Evolutionary conservation across 2,113 vertebrate species (phyloP), one percentile per base, ranked within the genome.

Genomic region (Gymnocephalus cernua): DNA sequence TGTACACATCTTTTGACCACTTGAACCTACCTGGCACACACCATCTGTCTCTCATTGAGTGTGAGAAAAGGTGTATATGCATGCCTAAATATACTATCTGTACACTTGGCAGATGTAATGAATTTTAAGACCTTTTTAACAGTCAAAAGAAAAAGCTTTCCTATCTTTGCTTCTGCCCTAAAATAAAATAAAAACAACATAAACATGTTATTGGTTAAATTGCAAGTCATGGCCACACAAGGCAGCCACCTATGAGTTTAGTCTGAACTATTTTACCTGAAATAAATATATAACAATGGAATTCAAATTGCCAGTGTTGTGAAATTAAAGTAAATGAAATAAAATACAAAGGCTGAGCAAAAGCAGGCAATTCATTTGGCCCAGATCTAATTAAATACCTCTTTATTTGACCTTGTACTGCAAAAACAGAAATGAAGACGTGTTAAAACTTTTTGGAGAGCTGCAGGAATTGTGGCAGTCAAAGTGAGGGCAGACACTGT

Each of bases 301-400:
- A 58, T 71, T 27, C 7, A 83, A 71, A 66, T 35, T 72, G 51
- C 41, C 21, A 68, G 67, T 56, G 59, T 41, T 41, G 61, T 47
- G 11, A 51, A 74, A 64, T 29, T 6, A 78, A 74, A 63, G 32
- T 59, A 78, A 70, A 82, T 79, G 7, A 71, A 76, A 77, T 80
- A 44, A 86, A 86, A 77, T 7, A 23, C 41, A 62, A 71, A 67
- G 10, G 38, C 38, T 54, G 29, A 67, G 58, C 12, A 69, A 63
- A 48, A 73, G 11, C 18, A 79, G 29, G 56, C 50, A 63, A 70
- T 70, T 27, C 51, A 79, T 78, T 68, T 74, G 25, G n/a, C 64
- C 64, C n/a, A 70, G 50, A 83, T 72, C 32, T 71, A 78, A 79
- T 79, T 32, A 79, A 75, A 54, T 21, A 13, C n/a, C 65, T 64